These are phyloP conservation scores for Melanargia galathea DNA, from an alignment of 2,888 invertebrate species.

Conservation along the genomic window DNA sequence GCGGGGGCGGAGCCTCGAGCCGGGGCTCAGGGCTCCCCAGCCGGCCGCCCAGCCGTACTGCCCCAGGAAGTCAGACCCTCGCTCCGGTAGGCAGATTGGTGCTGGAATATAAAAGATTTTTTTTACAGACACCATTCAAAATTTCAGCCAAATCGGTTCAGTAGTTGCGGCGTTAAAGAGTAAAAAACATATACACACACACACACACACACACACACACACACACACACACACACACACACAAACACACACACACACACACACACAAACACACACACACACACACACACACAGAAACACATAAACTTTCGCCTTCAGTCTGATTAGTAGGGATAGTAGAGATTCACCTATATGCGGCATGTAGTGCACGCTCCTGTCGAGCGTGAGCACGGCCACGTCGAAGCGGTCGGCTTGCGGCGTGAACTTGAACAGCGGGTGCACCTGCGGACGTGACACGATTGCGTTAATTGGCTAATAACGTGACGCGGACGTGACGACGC, in stretches of 20 bases:
- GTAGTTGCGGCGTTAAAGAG: too few relatives aligned
- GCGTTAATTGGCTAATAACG: not conserved
- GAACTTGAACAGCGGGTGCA: conserved; percentile 92
- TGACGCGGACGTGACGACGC: not conserved
- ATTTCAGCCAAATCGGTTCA: too few relatives aligned
- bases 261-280: too few relatives aligned
- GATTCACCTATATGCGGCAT: conserved; percentile 91
- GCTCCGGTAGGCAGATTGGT: conserved; percentile 95
- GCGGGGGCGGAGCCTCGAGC: conserved; percentile 92
- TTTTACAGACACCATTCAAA: conserved; percentile 63
- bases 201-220: too few relatives aligned
- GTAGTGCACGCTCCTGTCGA: conserved; percentile 94
- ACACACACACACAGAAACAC: too few relatives aligned
- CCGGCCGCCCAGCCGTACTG: conserved; percentile 94
- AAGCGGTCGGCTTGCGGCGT: conserved; percentile 96
- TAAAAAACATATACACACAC: too few relatives aligned
- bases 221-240: too few relatives aligned
- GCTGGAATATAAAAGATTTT: conserved; percentile 68
- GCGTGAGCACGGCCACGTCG: conserved; percentile 93
- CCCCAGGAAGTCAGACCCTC: conserved; percentile 94
- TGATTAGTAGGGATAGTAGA: too few relatives aligned
- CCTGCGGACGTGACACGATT: conserved; percentile 39
- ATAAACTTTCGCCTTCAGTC: too few relatives aligned
- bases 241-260: too few relatives aligned
- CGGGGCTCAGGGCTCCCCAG: conserved; percentile 94